A percentile compares a stretch with the other conserved stretches of the same genome.
phyloP scores from a whole-genome alignment of 2,797 vertebrate species.

The Trachops cirrhosus region DNA sequence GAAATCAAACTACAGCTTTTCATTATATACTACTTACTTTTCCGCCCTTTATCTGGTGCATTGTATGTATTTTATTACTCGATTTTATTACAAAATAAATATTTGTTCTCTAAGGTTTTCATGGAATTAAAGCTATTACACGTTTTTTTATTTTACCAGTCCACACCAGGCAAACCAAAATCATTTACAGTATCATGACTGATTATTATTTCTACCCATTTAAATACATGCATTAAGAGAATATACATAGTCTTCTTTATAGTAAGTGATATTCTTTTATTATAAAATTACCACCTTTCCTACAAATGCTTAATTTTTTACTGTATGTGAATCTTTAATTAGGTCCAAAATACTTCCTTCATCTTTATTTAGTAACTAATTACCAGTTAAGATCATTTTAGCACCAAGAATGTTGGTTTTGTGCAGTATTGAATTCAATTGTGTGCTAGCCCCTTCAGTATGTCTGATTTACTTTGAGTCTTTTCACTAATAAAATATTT shows the following conservation, averaged over 20 bases:
- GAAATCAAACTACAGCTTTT: not conserved
- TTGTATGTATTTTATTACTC: not conserved
- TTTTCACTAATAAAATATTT: slow-evolving; percentile 28
- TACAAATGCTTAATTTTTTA: not conserved
- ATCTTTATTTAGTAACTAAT: not conserved
- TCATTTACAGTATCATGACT: not conserved
- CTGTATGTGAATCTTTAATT: not conserved
- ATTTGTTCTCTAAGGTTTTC: not conserved
- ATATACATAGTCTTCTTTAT: not conserved
- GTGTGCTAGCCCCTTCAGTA: not conserved
- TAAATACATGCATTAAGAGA: not conserved
- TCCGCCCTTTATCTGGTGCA: not conserved
- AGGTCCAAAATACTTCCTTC: not conserved
- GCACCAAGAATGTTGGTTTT: not conserved
- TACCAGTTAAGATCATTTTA: not conserved
- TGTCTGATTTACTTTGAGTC: not conserved
- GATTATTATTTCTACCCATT: not conserved
- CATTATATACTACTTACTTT: not conserved
- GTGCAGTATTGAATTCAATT: not conserved
- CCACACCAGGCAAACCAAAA: not conserved
- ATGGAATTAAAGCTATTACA: not conserved
- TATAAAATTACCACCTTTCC: not conserved
- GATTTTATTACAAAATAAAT: not conserved
- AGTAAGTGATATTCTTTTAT: not conserved
- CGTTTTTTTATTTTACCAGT: not conserved